Base-by-base conservation (phyloP, 2,797 vertebrate genomes). In the Sebastes steindachneri region DNA sequence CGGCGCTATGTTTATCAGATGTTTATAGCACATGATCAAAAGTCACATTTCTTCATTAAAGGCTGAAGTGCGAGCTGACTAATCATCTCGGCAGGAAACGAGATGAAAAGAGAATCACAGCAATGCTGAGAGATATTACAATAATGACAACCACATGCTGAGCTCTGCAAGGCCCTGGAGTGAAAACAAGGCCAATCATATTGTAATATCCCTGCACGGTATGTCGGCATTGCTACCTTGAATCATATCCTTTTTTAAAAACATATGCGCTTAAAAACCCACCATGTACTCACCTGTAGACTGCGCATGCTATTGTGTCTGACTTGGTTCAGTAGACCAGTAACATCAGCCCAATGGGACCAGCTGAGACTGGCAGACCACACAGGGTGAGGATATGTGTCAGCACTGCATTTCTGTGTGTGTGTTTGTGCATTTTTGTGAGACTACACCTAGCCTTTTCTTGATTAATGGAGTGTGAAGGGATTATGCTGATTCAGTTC, bases 401-500 rank as follows among this genome's bases (percentile, higher is more conserved):
- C 86, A 86, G 86, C 82, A 73, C 80, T 65, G 76, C 68, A 35
- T 83, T 74, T 78, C 55, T 82, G 23, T 60, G 75, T 68, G 75
- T 59, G 64, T 60, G 58, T 77, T 33, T 68, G 83, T 70, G 78
- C 68, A 5, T 75, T 89, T 92, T 79, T 88, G 87, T 86, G 70
- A 66, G 79, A 91, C 86, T 84, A 75, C 86, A 85, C 86, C 69
- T 75, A 86, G 84, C 89, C 91, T 90, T 92, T 92, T 91, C 91
- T 89, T 93, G 92, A 94, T 94, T 93, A 94, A 94, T 92, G 91
- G 91, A 91, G 91, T 94, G 90, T 94, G 92, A 92, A 92, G 88
- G 93, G 92, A 94, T 94, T 95, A 94, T 92, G 92, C 90, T 94
- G 93, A 95, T 95, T 94, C 92, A 91, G 92, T 94, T 92, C 91